These are phyloP conservation scores for Pollenia angustigena DNA, from an alignment of 2,888 invertebrate species.

Conservation along the genomic window DNA sequence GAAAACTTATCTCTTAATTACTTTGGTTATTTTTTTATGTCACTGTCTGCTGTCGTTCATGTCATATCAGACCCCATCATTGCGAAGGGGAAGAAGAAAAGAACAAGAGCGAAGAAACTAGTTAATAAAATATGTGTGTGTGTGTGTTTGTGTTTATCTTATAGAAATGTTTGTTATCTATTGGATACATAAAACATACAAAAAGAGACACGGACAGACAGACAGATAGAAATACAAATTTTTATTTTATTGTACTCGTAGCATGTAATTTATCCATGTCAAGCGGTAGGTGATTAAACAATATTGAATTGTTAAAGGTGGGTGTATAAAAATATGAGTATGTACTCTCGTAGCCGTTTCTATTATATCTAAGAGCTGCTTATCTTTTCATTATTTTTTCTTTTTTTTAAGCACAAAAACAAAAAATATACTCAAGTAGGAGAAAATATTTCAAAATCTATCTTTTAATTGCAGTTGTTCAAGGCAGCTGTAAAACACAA, in stretches of 20 bases:
- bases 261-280: slow-evolving; percentile 73
- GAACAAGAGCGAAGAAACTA: slow-evolving; percentile 29
- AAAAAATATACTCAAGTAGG: slow-evolving; percentile 24
- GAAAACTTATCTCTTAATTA: slow-evolving; percentile 67
- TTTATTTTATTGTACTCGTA: slow-evolving; percentile 20
- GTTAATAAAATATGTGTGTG: slow-evolving; percentile 19
- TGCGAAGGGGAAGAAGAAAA: not conserved
- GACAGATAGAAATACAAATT: slow-evolving; percentile 11
- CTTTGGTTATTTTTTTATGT: slow-evolving; percentile 43
- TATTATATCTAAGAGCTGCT: slow-evolving; percentile 44
- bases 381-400: slow-evolving; percentile 49
- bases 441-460: slow-evolving; percentile 50
- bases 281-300: slow-evolving; percentile 71
- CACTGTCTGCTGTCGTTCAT: slow-evolving; percentile 19
- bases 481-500: slow-evolving; percentile 63
- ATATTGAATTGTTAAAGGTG: slow-evolving; percentile 70
- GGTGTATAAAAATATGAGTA: slow-evolving; percentile 59
- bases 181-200: slow-evolving; percentile 46
- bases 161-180: slow-evolving; percentile 56
- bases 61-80: slow-evolving; percentile 53
- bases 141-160: not conserved
- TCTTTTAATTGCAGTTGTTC: slow-evolving; percentile 70
- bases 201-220: not conserved
- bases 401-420: slow-evolving; percentile 6
- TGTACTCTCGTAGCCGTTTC: slow-evolving; percentile 23